Conservation (phyloP, 2,888 invertebrate species). For the Noctua pronuba region DNA sequence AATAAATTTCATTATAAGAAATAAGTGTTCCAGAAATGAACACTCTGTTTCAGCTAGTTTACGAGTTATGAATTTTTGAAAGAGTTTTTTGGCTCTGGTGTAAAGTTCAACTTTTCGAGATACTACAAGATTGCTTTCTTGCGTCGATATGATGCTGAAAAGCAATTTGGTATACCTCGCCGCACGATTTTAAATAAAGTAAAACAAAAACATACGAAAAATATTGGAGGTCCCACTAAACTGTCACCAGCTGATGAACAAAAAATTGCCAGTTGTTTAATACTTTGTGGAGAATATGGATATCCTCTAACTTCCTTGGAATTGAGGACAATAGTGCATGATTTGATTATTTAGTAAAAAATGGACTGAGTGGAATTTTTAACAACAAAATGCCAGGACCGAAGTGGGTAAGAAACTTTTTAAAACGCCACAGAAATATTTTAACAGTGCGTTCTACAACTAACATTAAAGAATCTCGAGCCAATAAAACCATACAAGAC, state of each 20-base stretch:
- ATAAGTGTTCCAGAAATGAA: too few species aligned
- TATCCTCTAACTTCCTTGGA: neutral
- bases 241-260: slow-evolving; percentile 10
- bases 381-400: slow-evolving; percentile 51
- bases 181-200: slow-evolving; percentile 4
- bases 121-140: too few species aligned
- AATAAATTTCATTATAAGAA: too few species aligned
- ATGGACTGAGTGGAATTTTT: slow-evolving; percentile 43
- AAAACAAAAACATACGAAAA: slow-evolving; percentile 3
- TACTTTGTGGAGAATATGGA: neutral
- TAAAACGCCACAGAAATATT: slow-evolving; percentile 32
- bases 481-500: slow-evolving; percentile 45
- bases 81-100: too few species aligned
- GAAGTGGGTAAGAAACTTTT: slow-evolving; percentile 38
- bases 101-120: too few species aligned
- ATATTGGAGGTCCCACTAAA: slow-evolving; percentile 10
- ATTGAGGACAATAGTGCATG: slow-evolving; percentile 44
- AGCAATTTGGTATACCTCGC: slow-evolving; percentile 11
- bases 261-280: slow-evolving; percentile 10
- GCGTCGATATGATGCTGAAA: slow-evolving; percentile 13
- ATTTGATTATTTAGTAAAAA: slow-evolving; percentile 56
- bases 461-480: slow-evolving; percentile 54
- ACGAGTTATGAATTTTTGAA: too few species aligned
- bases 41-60: too few species aligned
- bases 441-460: slow-evolving; percentile 46